These are phyloP conservation scores for Zapus hudsonius DNA, from an alignment of 2,113 vertebrate genomes.

Conservation along the genomic window DNA sequence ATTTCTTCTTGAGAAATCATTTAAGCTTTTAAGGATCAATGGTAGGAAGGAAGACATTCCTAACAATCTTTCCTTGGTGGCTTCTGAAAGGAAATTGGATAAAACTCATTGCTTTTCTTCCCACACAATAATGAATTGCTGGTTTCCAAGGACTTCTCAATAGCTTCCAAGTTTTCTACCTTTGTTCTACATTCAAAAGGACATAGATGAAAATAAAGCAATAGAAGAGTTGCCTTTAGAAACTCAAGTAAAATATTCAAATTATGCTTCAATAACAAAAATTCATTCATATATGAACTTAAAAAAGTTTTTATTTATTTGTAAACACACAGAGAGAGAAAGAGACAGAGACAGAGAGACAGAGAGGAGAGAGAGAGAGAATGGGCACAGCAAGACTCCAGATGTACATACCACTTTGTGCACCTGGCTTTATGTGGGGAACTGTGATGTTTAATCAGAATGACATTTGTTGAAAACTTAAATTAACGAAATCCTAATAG, in stretches of 20 bases:
- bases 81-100: background rate
- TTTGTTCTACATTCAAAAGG: background rate
- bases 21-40: background rate
- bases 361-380: too few relatives aligned
- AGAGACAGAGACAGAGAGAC: too few relatives aligned
- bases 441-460: background rate
- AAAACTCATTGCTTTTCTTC: background rate
- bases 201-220: slow-evolving; percentile 1
- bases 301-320: slow-evolving; percentile 3
- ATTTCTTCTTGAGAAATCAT: background rate
- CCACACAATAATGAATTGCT: background rate
- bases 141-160: slow-evolving; percentile 5
- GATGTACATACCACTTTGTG: too few relatives aligned
- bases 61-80: background rate
- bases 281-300: background rate
- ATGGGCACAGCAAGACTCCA: too few relatives aligned
- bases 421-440: too few relatives aligned
- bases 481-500: background rate
- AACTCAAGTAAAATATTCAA: slow-evolving; percentile 39
- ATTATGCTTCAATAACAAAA: background rate
- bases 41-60: background rate
- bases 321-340: too few relatives aligned
- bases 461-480: background rate
- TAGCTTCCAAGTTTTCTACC: slow-evolving; percentile 1
- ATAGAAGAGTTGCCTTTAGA: background rate